Evolutionary conservation across 2,113 vertebrate genomes (phyloP).

Genomic region (Amblyopsis rosae): DNA sequence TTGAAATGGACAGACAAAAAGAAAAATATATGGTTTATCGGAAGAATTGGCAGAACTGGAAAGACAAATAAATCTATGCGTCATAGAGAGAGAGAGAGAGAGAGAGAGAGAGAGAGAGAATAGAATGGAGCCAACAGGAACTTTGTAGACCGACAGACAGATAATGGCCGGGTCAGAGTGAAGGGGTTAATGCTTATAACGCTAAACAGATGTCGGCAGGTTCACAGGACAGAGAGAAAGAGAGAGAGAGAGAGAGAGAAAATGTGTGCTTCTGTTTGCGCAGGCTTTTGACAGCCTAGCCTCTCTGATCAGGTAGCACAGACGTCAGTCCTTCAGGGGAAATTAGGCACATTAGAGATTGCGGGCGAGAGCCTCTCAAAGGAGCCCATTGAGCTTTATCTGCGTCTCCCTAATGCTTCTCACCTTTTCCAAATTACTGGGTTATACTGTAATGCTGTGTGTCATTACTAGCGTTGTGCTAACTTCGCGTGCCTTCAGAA

Average conservation of each 20-base stretch:
- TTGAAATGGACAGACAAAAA: background rate
- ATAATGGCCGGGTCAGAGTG: no score
- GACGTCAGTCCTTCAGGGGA: slow-evolving; percentile 33
- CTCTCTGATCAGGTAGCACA: slow-evolving; percentile 9
- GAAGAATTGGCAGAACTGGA: background rate
- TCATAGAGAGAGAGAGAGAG: background rate
- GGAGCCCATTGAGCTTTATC: slow-evolving; percentile 36
- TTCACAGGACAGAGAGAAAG: background rate
- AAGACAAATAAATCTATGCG: background rate
- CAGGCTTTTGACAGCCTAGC: slow-evolving; percentile 40
- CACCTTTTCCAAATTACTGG: slow-evolving; percentile 20
- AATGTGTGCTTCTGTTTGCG: slow-evolving; percentile 53
- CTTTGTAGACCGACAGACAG: no score
- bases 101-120: background rate
- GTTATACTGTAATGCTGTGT: slow-evolving; percentile 5
- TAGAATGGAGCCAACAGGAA: no score
- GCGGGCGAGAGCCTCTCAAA: slow-evolving; percentile 14
- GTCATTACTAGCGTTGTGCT: slow-evolving; percentile 10
- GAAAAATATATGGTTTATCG: no score
- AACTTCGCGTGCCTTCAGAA: slow-evolving; percentile 11
- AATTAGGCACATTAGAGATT: slow-evolving; percentile 41
- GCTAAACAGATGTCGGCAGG: no score
- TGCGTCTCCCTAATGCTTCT: background rate
- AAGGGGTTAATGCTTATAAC: no score
- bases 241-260: background rate